Evolutionary conservation across 2,888 invertebrate species (phyloP), one percentile per base, ranked within the genome.

Genomic region (Marronus borbonicus): DNA sequence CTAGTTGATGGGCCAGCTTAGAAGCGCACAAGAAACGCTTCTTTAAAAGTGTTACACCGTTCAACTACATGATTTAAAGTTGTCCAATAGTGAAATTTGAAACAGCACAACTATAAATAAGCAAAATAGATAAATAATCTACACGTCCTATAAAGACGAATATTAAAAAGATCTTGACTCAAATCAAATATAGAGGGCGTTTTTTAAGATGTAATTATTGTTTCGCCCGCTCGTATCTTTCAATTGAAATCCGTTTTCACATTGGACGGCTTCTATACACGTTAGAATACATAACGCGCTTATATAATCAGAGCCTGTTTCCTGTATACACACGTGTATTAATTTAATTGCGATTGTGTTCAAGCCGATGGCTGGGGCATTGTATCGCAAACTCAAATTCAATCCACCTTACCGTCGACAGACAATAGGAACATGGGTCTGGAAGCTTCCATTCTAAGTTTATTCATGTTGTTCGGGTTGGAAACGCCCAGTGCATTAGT

Each of bases 241-340:
- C 55, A 58, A 58, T 58, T 58, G 20, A 58, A 58, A 58, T 52
- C 55, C 5, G 20, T 58, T 58, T 58, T 17, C 55, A 58, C 24
- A 58, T 58, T 8, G 55, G 20, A 58, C 20, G 1, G 20, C 55
- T 58, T 58, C 20, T 58, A 58, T 58, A 58, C 20, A 10, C 20
- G 44, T 8, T 44, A 12, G 44, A 12, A 44, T 12, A 44, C 8
- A 12, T 2, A 44, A 44, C 8, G 44, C 2, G 20, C n/a, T 3
- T 7, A 58, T 5, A 20, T 58, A 58, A 7, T 58, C 17, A 20
- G 8, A 8, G 8, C 5, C 20, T 7, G n/a, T 20, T 2, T 58
- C 20, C 17, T 2, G n/a, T 58, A 20, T 17, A 24, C 17, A 58
- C 2, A 20, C 55, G n/a, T 24, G 55, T 20, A 58, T 20, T 8